Evolutionary conservation across 2,113 vertebrate genomes (phyloP), one percentile per base, ranked within the genome.

Genomic region (Mesembrinibis cayennensis): DNA sequence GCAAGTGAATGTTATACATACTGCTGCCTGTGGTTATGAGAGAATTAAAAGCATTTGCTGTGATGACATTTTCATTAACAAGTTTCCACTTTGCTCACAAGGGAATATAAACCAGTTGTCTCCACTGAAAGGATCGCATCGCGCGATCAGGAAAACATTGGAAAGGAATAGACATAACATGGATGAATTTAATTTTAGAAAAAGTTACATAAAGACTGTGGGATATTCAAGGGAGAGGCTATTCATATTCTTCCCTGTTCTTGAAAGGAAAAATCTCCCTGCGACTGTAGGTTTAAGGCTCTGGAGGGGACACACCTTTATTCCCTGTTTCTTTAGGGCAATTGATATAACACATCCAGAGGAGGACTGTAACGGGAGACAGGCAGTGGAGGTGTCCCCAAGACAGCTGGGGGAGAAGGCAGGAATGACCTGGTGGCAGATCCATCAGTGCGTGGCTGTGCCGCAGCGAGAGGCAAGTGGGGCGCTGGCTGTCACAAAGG

Each of bases 71-170:
- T 96, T 98, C 97, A 96, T 97, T 96, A 97, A 93, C 93, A 87
- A 93, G 96, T 95, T 98, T 98, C 95, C 95, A 96, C 91, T 97
- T 94, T 86, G 77, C 56, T 96, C 95, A 95, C 92, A 78, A 77
- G 87, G 92, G 96, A 98, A 96, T 93, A 97, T 97, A 98, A 98
- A 98, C 92, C 76, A 97, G 85, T 97, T 52, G 61, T 97, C 94
- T 98, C 87, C 87, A 91, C 93, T 97, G 93, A 80, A 96, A 94
- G 90, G 87, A 87, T 95, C 44, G 2, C 88, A 84, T 88, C 15
- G 4, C 95, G 49, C 7, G 4, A 96, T 45, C 95, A 91, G 95
- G 92, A 95, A 97, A 98, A 98, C 93, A 98, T 76, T 71, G 74
- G 89, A 90, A 94, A 79, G 70, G 81, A 96, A 96, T 44, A 97